Conservation (phyloP, 2,113 vertebrate species). For the Stictonetta naevosa region DNA sequence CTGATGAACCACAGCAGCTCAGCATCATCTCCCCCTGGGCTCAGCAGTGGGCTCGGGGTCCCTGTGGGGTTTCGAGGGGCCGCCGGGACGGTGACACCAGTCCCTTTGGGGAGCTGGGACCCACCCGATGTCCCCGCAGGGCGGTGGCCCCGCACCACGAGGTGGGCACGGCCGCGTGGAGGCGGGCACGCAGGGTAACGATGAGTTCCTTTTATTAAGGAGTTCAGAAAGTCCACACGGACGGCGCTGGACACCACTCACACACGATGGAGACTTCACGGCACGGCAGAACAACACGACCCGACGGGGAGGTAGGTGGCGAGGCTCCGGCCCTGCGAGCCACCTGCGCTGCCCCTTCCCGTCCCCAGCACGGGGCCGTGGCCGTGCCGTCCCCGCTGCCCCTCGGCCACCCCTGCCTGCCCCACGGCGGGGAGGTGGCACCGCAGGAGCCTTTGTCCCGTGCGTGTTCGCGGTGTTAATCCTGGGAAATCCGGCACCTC, state of each 20-base stretch:
- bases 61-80: not conserved
- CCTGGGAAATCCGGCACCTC: not conserved
- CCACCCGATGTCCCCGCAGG: too few relatives aligned
- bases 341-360: not conserved
- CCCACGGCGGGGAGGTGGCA: not conserved
- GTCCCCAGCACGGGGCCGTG: not conserved
- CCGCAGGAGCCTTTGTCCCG: rapidly evolving
- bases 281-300: slow-evolving; percentile 17
- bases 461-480: not conserved
- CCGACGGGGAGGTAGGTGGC: not conserved
- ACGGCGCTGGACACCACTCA: slow-evolving; percentile 58
- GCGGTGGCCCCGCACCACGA: rapidly evolving
- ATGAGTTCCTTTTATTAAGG: slow-evolving; percentile 72
- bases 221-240: slow-evolving; percentile 62
- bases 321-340: not conserved
- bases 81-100: too few relatives aligned
- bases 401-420: not conserved
- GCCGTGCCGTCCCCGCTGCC: not conserved
- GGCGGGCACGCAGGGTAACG: not conserved
- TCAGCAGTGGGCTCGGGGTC: too few relatives aligned
- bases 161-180: rapidly evolving
- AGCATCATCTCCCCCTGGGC: not conserved
- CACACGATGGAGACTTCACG: slow-evolving; percentile 39
- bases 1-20: too few relatives aligned
- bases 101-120: not conserved